Base-by-base conservation (phyloP, 1,140 invertebrate species). In the Drosophila sproati region DNA sequence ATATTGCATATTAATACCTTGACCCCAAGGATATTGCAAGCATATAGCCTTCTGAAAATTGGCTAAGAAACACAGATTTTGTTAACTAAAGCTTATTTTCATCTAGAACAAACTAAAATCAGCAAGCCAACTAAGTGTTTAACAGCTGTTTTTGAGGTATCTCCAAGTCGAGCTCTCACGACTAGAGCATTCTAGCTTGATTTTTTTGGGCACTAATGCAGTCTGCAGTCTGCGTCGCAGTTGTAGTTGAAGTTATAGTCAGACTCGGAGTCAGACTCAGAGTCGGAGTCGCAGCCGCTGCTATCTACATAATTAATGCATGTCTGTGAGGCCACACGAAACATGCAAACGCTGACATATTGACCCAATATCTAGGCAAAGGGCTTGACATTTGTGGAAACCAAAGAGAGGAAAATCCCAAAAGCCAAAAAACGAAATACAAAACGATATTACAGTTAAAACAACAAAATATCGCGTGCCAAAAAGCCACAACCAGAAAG, bases 241-340 rank as follows among this genome's bases (percentile, higher is more conserved):
- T 66, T 43, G 43, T 8, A 62, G 61, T 52, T 54, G 63, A 12
- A 74, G 80, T 64, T 54, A 48, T 2, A 63, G 54, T 60, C 29
- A 20, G 12, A 68, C 63, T 32, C 12, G 8, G 6, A 68, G 62
- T 67, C 51, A 35, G 6, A 68, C 57, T 67, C 51, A 35, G 28
- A 73, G 60, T 48, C 39, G 55, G 20, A 76, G 78, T 82, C 73
- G 61, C 28, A 55, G 68, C 55, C 51, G 39, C 77, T 54, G 80
- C 68, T 87, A 87, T 87, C 83, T 88, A 88, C 80, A 89, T 88
- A 87, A 87, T 87, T 87, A 87, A 87, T 87, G 83, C 83, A 87
- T 88, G 83, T 88, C 80, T 82, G 20, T 20, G 77, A 73, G 83
- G 83, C 83, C 77, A 88, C 83, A 87, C 83, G 83, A 87, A 88